Evolutionary conservation across 1,140 invertebrate species (phyloP).

Genomic region (Leptopilina clavipes): DNA sequence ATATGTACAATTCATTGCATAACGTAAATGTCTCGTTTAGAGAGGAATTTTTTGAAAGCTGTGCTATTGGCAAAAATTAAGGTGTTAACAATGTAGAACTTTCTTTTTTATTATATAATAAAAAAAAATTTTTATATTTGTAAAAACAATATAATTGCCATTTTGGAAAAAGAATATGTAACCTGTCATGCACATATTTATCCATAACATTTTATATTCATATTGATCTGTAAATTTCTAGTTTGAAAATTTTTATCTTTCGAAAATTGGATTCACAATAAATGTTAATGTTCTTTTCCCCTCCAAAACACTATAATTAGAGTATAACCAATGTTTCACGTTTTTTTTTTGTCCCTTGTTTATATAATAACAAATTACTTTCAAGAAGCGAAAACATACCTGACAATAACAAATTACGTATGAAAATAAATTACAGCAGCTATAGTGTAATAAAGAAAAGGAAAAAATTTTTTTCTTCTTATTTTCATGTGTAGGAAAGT

Average conservation of each 20-base stretch:
- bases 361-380: constrained; percentile 6
- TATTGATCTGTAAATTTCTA: background rate
- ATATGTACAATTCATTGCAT: constrained; percentile 6
- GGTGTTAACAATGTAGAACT: constrained; percentile 4
- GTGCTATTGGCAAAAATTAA: background rate
- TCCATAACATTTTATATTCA: background rate
- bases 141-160: constrained; percentile 3
- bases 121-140: background rate
- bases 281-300: background rate
- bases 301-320: background rate
- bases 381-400: background rate
- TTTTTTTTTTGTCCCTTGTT: background rate
- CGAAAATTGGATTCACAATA: background rate
- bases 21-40: constrained; percentile 8
- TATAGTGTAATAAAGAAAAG: too few species aligned
- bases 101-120: constrained; percentile 14
- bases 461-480: too few species aligned
- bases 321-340: background rate
- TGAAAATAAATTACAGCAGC: too few species aligned
- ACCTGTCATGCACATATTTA: constrained; percentile 7
- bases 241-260: background rate
- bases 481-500: too few species aligned
- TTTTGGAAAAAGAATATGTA: background rate
- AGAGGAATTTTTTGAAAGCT: constrained; percentile 9
- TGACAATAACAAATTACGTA: constrained; percentile 11